phyloP scores from a whole-genome alignment of 2,797 vertebrate genomes.

The Glossophaga mutica region DNA sequence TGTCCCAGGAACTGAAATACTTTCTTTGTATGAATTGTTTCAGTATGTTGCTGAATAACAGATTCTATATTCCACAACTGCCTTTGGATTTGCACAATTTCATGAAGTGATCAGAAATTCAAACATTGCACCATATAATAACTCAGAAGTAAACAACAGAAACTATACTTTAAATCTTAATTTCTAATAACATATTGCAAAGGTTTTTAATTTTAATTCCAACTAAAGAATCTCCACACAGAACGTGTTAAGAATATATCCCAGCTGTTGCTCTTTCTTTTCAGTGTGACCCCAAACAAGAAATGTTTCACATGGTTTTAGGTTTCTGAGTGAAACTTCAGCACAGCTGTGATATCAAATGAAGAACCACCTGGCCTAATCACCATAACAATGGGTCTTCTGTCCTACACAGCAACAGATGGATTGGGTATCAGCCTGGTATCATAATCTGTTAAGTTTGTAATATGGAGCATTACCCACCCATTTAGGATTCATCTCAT shows the following conservation, averaged over 20 bases:
- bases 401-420: constrained; percentile 67
- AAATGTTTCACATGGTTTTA: constrained; percentile 74
- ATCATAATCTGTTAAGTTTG: constrained; percentile 68
- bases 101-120: background rate
- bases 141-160: background rate
- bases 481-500: constrained; percentile 49
- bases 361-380: constrained; percentile 75
- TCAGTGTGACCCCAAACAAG: constrained; percentile 63
- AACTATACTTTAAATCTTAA: background rate
- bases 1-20: background rate
- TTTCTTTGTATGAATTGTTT: background rate
- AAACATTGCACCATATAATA: background rate
- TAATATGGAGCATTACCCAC: constrained; percentile 48
- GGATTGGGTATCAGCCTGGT: constrained; percentile 66
- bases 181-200: background rate
- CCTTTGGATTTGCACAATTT: background rate
- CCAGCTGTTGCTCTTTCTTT: constrained; percentile 68
- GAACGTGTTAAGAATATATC: constrained; percentile 48
- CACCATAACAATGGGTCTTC: constrained; percentile 70
- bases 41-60: constrained; percentile 23
- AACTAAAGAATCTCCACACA: background rate
- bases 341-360: constrained; percentile 77
- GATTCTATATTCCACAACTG: background rate
- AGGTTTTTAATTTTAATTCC: constrained; percentile 55
- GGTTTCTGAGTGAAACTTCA: constrained; percentile 67